Base-by-base conservation (phyloP, 1,140 invertebrate genomes). In the Drosophila pallidifrons region DNA sequence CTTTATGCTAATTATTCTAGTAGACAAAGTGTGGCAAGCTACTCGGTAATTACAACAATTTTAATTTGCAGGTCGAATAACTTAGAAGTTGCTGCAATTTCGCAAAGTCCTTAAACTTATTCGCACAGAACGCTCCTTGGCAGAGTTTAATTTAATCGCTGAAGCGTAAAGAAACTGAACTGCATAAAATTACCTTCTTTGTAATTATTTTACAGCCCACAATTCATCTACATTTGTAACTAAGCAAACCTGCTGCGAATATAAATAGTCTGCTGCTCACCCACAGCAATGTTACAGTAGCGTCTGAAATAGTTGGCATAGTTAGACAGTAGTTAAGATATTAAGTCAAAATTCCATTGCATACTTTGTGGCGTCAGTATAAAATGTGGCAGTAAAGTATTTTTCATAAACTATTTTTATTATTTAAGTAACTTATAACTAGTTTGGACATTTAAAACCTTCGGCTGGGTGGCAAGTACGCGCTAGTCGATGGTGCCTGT, bases 391-490 rank as follows among this genome's bases (percentile, higher is more conserved):
- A 8, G 1, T 3, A 5, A 20, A 15, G 13, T 61, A 2, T 32
- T 16, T 64, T 55, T 20, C 38, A 68, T 8, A 46, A 46, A 8
- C 25, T 67, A 51, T 10, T 20, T 75, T 69, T 75, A 61, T 61
- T 69, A 52, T 38, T 63, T 63, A 55, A 63, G 2, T 28, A 3
- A 61, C 25, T 46, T 75, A 77, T 13, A 75, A 38, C 30, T 72
- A 61, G 11, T 10, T 51, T 32, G 7, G 10, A 25, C 0, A 52
- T 7, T 28, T 66, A 79, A 61, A 77, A 79, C 72, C 81, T 83
- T 69, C 82, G 77, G 65, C 57, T 70, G 11, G 83, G 79, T 61
- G 88, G 86, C 75, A 91, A 73, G 54, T 90, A 91, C 58, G 69
- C 80, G 80, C 58, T 77, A 58, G 52, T 83, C 15, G 73, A 77